A percentile compares a stretch with the other conserved stretches of the same genome.
Conservation (phyloP, 1,140 invertebrate species). For the Drosophila navojoa region DNA sequence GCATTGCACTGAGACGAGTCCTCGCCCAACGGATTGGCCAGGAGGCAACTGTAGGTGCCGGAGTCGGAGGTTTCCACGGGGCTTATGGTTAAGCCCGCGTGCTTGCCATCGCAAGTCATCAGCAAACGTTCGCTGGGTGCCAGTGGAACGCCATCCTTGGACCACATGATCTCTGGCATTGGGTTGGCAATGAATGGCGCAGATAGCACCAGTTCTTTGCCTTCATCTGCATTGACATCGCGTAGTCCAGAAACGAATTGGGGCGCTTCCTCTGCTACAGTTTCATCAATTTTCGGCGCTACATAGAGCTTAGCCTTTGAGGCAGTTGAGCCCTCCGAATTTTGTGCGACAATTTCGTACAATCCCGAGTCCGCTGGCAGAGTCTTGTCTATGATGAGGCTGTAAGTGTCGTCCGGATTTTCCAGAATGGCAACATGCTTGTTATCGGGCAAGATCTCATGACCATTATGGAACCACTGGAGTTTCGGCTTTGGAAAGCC, state of each 20-base stretch:
- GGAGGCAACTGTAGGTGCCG: slow-evolving; percentile 90
- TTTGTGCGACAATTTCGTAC: slow-evolving; percentile 90
- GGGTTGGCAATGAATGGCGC: slow-evolving; percentile 93
- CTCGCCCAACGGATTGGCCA: slow-evolving; percentile 91
- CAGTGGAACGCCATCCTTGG: slow-evolving; percentile 89
- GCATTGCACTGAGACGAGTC: slow-evolving; percentile 88
- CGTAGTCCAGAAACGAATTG: slow-evolving; percentile 89
- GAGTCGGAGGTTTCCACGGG: slow-evolving; percentile 89
- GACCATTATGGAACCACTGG: slow-evolving; percentile 91
- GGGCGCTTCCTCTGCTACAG: slow-evolving; percentile 89
- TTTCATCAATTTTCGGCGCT: slow-evolving; percentile 86
- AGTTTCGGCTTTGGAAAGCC: slow-evolving; percentile 90
- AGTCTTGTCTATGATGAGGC: slow-evolving; percentile 88
- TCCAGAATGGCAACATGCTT: slow-evolving; percentile 87
- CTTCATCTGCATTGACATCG: slow-evolving; percentile 91
- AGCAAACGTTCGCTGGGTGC: slow-evolving; percentile 87
- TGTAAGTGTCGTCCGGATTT: slow-evolving; percentile 88
- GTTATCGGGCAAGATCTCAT: slow-evolving; percentile 90
- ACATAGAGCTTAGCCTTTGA: slow-evolving; percentile 89
- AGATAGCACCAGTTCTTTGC: slow-evolving; percentile 87
- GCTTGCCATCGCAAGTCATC: slow-evolving; percentile 91
- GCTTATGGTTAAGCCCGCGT: slow-evolving; percentile 91
- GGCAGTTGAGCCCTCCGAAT: slow-evolving; percentile 89
- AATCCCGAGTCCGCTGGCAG: slow-evolving; percentile 89
- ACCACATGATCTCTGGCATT: slow-evolving; percentile 93